Evolutionary conservation across 2,113 vertebrate species (phyloP).

Genomic region (Datnioides undecimradiatus): DNA sequence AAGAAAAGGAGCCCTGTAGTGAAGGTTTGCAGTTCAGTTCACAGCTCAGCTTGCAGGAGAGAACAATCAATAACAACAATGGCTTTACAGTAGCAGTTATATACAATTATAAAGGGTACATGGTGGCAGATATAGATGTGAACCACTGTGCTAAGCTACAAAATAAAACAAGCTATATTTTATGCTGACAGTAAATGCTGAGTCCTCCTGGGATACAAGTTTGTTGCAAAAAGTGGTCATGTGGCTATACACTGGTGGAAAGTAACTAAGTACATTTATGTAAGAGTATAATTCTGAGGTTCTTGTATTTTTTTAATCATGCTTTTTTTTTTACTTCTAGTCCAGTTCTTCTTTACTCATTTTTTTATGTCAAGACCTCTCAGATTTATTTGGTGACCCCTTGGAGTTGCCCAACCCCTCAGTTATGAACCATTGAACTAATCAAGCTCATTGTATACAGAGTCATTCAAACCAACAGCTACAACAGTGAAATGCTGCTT

Average conservation of each 20-base stretch:
- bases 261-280: no score
- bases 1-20: background rate
- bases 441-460: no score
- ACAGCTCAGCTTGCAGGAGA: background rate
- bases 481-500: no score
- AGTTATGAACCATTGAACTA: no score
- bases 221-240: background rate
- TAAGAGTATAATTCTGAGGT: no score
- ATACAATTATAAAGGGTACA: background rate
- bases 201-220: background rate
- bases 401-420: no score
- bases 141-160: conserved; percentile 31
- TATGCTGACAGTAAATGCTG: background rate
- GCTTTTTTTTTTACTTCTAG: no score
- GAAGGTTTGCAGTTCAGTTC: background rate
- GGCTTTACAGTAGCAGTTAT: background rate
- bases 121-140: background rate
- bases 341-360: no score
- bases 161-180: conserved; percentile 9
- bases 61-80: conserved; percentile 16
- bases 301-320: no score
- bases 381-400: no score
- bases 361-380: no score
- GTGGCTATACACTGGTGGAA: background rate
- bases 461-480: no score